Conservation (phyloP, 2,113 vertebrate genomes). For the Notiomystis cincta region DNA sequence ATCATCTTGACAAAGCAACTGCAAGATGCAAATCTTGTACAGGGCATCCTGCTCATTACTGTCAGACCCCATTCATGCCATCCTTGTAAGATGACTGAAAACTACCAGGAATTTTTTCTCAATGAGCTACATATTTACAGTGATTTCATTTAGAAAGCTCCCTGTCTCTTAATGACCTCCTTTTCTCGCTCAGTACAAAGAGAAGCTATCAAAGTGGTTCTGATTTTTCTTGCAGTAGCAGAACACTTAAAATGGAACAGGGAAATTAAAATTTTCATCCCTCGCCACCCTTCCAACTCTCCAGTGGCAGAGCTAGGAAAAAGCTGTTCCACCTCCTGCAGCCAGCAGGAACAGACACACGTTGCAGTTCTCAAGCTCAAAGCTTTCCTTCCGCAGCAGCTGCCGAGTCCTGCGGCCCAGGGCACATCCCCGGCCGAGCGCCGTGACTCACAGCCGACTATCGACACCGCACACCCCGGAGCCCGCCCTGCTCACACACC, state of each 20-base stretch:
- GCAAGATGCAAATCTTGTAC: not conserved
- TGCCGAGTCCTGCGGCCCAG: not conserved
- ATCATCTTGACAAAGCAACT: not conserved
- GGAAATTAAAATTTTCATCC: not conserved
- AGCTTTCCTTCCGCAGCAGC: not conserved
- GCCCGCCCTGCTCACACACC: not conserved
- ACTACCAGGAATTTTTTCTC: not conserved
- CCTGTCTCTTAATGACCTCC: not conserved
- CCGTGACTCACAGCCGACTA: not conserved
- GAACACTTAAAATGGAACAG: not conserved
- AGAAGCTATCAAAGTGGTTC: not conserved
- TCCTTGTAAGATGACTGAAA: not conserved
- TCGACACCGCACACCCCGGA: fast-evolving
- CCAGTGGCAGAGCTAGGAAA: not conserved
- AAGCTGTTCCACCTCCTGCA: not conserved
- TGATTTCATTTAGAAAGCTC: not conserved
- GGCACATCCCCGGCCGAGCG: not conserved
- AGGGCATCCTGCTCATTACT: not conserved
- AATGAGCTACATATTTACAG: not conserved
- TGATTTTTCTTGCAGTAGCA: not conserved
- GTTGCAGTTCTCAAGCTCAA: not conserved
- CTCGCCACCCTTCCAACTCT: not conserved
- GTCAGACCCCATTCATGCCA: not conserved
- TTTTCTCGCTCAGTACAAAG: not conserved
- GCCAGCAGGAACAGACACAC: not conserved